Conservation (phyloP, 2,888 invertebrate genomes). For the Tachina grossa region DNA sequence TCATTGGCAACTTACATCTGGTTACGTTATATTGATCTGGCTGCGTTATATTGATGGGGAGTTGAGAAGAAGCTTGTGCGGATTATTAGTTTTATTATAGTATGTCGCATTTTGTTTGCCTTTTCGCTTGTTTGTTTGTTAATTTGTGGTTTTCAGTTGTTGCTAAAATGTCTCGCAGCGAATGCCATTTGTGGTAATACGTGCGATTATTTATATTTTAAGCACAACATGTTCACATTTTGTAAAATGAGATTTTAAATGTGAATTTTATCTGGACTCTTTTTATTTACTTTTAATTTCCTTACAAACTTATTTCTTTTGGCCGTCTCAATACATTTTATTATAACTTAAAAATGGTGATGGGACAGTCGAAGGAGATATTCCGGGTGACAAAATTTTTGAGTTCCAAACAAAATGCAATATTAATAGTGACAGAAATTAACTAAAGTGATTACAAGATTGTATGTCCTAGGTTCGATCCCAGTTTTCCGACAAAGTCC, state of each 20-base stretch:
- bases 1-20: constrained; percentile 46
- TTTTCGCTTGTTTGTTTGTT: neutral
- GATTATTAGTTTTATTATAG: constrained; percentile 41
- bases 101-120: too few relatives aligned
- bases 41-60: constrained; percentile 37
- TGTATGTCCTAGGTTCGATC: too few relatives aligned
- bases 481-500: too few relatives aligned
- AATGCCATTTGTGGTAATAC: constrained; percentile 75
- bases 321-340: constrained; percentile 64
- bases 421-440: too few relatives aligned
- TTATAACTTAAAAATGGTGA: constrained; percentile 74
- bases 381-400: neutral
- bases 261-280: constrained; percentile 80
- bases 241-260: constrained; percentile 82
- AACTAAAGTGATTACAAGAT: too few relatives aligned
- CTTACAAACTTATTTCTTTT: constrained; percentile 45
- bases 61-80: constrained; percentile 6
- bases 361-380: constrained; percentile 29
- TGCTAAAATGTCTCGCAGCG: constrained; percentile 54
- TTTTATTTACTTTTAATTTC: constrained; percentile 69
- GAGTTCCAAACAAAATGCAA: neutral
- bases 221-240: constrained; percentile 82
- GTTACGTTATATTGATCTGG: constrained; percentile 43
- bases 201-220: constrained; percentile 82
- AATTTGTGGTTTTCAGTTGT: constrained; percentile 20